Conservation (phyloP, 2,113 vertebrate species). For the Alces alces region DNA sequence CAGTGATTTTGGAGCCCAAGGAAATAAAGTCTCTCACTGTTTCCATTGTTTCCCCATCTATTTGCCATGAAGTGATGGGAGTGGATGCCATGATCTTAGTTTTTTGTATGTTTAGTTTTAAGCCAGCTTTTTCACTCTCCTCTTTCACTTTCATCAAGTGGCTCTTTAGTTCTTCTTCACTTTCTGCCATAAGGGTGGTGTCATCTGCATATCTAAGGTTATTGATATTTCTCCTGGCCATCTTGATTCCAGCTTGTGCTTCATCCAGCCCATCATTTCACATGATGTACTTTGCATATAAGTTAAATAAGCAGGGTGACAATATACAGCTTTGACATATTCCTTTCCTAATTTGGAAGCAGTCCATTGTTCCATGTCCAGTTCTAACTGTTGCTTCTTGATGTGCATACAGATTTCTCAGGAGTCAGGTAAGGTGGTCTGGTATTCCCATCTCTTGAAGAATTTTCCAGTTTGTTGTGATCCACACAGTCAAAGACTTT, state of each 20-base stretch:
- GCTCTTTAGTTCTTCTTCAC: neutral
- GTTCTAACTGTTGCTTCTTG: neutral
- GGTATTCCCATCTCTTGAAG: neutral
- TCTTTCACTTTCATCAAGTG: neutral
- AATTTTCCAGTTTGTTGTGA: neutral
- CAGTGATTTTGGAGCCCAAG: neutral
- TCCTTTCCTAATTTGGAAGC: neutral
- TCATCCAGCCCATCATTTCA: neutral
- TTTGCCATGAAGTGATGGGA: neutral
- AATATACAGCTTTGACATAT: neutral
- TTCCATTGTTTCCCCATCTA: neutral
- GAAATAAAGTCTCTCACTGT: neutral
- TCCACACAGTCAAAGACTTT: neutral
- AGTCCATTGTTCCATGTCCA: neutral
- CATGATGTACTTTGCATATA: neutral
- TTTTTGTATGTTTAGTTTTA: neutral
- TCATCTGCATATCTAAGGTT: neutral
- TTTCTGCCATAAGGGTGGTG: neutral
- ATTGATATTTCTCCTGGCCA: neutral
- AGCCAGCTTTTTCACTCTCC: neutral
- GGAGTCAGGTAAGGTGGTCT: neutral
- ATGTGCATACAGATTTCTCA: neutral
- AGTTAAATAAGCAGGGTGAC: neutral
- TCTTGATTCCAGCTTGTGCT: neutral
- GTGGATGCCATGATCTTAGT: neutral